A percentile compares a stretch with the other conserved stretches of the same genome.
These are phyloP conservation scores for Neopipo cinnamomea DNA, from an alignment of 2,113 vertebrate genomes.

Conservation along the genomic window DNA sequence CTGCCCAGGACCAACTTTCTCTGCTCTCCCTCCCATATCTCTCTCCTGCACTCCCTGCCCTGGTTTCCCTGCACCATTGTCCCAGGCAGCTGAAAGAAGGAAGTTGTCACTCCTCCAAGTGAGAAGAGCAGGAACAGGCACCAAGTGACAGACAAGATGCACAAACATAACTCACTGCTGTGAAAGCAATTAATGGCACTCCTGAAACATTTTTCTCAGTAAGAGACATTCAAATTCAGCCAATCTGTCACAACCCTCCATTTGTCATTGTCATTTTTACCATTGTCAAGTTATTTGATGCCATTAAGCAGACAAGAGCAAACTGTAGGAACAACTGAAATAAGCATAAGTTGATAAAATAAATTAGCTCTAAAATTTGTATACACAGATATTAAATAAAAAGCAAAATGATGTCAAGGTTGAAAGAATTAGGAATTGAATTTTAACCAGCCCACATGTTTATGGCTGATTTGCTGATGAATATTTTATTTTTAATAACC, in stretches of 20 bases:
- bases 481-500: constrained; percentile 74
- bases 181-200: constrained; percentile 44
- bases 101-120: background rate
- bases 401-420: constrained; percentile 55
- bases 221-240: constrained; percentile 46
- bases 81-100: background rate
- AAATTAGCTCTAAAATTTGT: constrained; percentile 59
- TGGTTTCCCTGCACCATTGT: background rate
- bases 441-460: constrained; percentile 55
- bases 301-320: constrained; percentile 5
- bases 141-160: constrained; percentile 47
- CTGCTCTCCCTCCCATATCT: background rate
- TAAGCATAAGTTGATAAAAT: constrained; percentile 36
- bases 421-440: constrained; percentile 61
- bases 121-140: background rate
- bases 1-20: background rate
- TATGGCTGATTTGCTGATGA: constrained; percentile 63
- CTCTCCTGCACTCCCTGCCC: background rate
- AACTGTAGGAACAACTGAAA: constrained; percentile 40
- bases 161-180: constrained; percentile 46
- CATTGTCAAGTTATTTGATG: constrained; percentile 31
- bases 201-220: constrained; percentile 27
- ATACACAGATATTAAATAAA: constrained; percentile 52
- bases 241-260: constrained; percentile 50
- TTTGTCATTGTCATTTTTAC: constrained; percentile 61